These are phyloP conservation scores for Oriolus oriolus DNA, from an alignment of 2,113 vertebrate species.

Conservation along the genomic window DNA sequence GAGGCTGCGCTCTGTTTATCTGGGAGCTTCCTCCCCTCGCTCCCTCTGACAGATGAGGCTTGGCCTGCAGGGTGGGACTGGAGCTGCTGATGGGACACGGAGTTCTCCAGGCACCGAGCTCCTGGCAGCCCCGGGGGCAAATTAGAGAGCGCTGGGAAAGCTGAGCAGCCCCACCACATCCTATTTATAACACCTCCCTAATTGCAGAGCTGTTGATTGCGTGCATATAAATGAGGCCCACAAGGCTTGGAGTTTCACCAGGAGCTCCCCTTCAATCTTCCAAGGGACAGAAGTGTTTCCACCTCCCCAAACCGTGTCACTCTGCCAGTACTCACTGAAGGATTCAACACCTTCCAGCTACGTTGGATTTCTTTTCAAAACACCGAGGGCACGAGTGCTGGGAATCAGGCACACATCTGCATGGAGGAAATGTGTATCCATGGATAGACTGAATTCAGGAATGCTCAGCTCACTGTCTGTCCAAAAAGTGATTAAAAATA, in stretches of 20 bases:
- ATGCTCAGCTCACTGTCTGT: background rate
- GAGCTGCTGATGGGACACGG: constrained; percentile 70
- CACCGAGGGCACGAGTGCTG: background rate
- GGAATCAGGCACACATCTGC: background rate
- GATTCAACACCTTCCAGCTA: background rate
- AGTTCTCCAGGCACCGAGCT: constrained; percentile 77
- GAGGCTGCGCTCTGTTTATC: constrained; percentile 98
- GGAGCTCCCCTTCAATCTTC: background rate
- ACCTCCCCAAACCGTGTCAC: background rate
- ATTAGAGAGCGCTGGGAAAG: constrained; percentile 87
- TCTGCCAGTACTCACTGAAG: background rate
- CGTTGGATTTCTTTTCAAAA: background rate
- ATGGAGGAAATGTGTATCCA: accelerated
- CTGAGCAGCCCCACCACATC: constrained; percentile 79
- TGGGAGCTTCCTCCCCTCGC: constrained; percentile 92
- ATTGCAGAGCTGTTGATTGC: constrained; percentile 72
- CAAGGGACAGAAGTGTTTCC: background rate
- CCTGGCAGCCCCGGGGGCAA: constrained; percentile 77
- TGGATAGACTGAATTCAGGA: accelerated
- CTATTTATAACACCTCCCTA: constrained; percentile 92
- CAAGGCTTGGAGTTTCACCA: background rate
- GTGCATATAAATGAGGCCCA: background rate
- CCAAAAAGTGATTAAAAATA: accelerated
- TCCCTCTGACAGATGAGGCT: constrained; percentile 83
- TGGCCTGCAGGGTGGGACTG: constrained; percentile 71